Base-by-base conservation (phyloP, 2,888 invertebrate genomes). In the Julus scanicus region DNA sequence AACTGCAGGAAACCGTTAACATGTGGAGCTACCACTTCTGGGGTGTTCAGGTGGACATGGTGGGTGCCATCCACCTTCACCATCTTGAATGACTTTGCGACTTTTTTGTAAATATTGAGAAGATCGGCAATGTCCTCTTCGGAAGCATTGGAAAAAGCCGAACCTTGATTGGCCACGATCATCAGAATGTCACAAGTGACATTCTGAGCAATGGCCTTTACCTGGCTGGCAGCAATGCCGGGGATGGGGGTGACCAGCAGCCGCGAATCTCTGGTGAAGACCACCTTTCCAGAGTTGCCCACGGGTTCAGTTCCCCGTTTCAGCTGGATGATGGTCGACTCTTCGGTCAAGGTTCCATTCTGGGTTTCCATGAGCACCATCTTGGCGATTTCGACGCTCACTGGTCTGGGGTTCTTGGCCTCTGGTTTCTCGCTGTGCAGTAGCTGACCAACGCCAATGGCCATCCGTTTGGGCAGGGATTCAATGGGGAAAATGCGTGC, bases 361-460 rank as follows among this genome's bases (percentile, higher is more conserved):
- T 88, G 87, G 0, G 96, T 96, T 88, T 95, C 94, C 86, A 94
- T 91, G 0, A 96, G 95, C 20, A 96, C 93, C 89, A 95, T 93
- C 2, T 96, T 93, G 95, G 96, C 96, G 90, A 96, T 95, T 0
- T 95, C 93, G 11, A 37, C 4, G 39, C 37, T 84, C 2, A 84
- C 15, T 84, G 84, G 84, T 17, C 84, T 49, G 11, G 53, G 87
- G 4, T 49, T 29, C 87, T 29, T 29, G 15, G 11, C 37, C 29
- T 6, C 40, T 80, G 20, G 9, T 6, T 87, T 49, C 20, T 87
- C 80, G 3, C 29, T 80, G 13, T 83, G 11, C n/a, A 87, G 17
- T 1, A 83, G 44, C 48, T 83, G 44, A 1, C 44, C 20, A 44
- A 87, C 40, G 57, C 71, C 48, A 13, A n/a, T 44, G 15, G 44